These are phyloP conservation scores for Falcaria lacertinaria DNA, from an alignment of 2,888 invertebrate genomes.

Conservation along the genomic window DNA sequence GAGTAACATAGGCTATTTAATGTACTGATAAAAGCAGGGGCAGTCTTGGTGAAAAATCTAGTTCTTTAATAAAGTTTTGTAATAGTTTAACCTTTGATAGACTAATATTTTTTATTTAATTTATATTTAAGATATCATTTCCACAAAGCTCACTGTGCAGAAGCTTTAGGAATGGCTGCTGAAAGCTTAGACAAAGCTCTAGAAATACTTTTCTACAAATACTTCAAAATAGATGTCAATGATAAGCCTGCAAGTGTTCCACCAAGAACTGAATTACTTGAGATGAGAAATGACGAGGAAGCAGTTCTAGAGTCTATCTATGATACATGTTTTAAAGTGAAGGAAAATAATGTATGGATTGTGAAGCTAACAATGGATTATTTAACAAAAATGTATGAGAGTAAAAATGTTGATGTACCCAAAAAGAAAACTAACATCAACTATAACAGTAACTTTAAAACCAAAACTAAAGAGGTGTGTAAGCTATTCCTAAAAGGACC, in stretches of 20 bases:
- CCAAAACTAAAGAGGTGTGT: constrained; percentile 80
- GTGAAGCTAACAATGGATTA: constrained; percentile 84
- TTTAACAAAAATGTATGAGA: constrained; percentile 77
- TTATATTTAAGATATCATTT: constrained; percentile 82
- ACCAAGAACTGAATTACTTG: constrained; percentile 76
- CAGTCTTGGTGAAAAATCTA: too few species aligned
- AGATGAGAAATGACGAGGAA: constrained; percentile 85
- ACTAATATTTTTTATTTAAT: background rate
- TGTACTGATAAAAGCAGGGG: too few species aligned
- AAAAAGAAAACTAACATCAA: constrained; percentile 61
- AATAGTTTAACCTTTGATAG: background rate
- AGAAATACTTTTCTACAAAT: constrained; percentile 85
- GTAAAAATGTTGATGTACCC: constrained; percentile 66
- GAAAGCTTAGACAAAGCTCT: constrained; percentile 86
- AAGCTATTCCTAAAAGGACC: constrained; percentile 82
- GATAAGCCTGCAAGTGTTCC: constrained; percentile 60
- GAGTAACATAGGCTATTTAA: too few species aligned
- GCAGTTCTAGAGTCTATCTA: constrained; percentile 89
- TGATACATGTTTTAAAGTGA: constrained; percentile 83
- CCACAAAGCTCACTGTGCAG: constrained; percentile 85
- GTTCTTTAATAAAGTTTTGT: too few species aligned
- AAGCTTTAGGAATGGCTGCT: constrained; percentile 84
- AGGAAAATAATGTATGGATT: constrained; percentile 86
- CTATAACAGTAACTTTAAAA: constrained; percentile 56
- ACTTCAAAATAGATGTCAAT: constrained; percentile 76